Evolutionary conservation across 2,113 vertebrate species (phyloP).

Genomic region (Dipodomys spectabilis): DNA sequence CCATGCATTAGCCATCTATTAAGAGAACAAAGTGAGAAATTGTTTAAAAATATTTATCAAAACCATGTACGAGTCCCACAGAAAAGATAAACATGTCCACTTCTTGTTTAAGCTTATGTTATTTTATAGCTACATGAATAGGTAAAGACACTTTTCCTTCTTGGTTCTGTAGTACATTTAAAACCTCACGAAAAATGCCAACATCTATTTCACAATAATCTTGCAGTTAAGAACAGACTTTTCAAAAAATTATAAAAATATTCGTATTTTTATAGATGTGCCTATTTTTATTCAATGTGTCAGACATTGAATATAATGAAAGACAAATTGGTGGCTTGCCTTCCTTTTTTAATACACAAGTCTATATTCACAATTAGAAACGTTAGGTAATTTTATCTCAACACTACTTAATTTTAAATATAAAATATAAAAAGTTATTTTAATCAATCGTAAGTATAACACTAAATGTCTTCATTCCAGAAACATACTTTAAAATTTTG

Average conservation of each 20-base stretch:
- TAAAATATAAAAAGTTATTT: neutral
- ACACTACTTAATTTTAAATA: neutral
- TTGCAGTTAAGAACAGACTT: neutral
- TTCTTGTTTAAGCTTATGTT: neutral
- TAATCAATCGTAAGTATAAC: neutral
- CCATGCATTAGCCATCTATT: neutral
- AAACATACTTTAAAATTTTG: neutral
- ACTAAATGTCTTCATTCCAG: neutral
- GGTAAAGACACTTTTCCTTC: fast-evolving
- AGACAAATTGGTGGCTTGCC: neutral
- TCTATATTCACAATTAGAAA: neutral
- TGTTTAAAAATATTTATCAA: neutral
- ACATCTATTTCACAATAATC: neutral
- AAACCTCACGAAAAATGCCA: neutral
- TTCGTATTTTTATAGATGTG: no score
- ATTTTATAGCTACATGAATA: neutral
- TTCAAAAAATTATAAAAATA: neutral
- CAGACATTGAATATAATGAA: neutral
- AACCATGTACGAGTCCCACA: neutral
- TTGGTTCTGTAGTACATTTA: neutral
- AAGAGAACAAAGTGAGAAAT: neutral
- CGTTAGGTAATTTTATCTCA: neutral
- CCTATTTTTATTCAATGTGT: neutral
- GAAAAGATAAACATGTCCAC: neutral
- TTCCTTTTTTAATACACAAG: neutral